Evolutionary conservation across 1,140 invertebrate species (phyloP), one percentile per base, ranked within the genome.

Genomic region (Sitophilus oryzae): DNA sequence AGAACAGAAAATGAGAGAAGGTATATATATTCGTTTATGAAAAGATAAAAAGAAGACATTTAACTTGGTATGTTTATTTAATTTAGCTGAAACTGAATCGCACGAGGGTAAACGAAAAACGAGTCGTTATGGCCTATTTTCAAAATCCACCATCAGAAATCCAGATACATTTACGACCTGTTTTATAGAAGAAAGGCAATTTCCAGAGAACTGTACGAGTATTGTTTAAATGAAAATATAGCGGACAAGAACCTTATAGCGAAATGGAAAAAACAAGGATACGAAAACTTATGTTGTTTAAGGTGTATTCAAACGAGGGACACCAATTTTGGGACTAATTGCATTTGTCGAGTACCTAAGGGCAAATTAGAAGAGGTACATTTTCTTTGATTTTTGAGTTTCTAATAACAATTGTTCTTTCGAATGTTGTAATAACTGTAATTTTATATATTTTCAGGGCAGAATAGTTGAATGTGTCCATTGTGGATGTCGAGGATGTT

Each of bases 241-340:
- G 96, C 96, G 0, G 96, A 99, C 71, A 86, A 85, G 56, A 97
- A 98, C 70, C 75, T 99, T 1, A 99, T 99, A 65, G 97, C 97
- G 0, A 99, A 99, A 71, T 99, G 97, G 97, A 99, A 99, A 71
- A 99, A 99, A 73, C 90, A 93, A 60, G 97, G 97, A 0, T 99
- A 98, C 77, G 97, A 99, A 75, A 99, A 98, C 71, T 75, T 99
- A 3, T 99, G 97, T 68, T 99, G 97, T 72, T 75, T 99, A n/a
- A 78, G 96, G 9, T 99, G 97, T 71, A 98, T 99, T 67, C 97
- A 99, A 69, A 92, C 93, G 0, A 82, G 96, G 66, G 96, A 99
- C 67, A 99, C 97, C 2, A 99, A 99, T 75, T 99, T 99, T 77
- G 93, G 91, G 1, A 99, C 97, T 0, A 99, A 98, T 73, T 99